These are phyloP conservation scores for Platycnemis pennipes DNA, from an alignment of 2,888 invertebrate genomes.

Conservation along the genomic window DNA sequence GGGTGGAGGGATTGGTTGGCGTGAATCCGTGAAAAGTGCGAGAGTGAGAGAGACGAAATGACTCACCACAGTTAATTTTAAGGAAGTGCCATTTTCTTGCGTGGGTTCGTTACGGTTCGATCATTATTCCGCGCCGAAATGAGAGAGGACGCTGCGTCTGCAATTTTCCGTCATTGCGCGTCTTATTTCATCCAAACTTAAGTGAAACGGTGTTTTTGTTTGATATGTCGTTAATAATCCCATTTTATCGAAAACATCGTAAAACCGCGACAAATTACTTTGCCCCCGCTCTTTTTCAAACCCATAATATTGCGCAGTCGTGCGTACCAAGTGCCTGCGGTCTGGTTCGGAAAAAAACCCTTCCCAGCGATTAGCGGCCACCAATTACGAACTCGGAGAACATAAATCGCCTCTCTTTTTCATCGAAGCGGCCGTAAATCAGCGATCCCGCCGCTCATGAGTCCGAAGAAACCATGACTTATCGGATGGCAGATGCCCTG, in stretches of 20 bases:
- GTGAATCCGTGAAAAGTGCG: not conserved
- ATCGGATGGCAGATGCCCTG: slow-evolving; percentile 22
- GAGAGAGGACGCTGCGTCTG: not conserved
- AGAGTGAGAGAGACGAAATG: not conserved
- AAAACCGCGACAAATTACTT: slow-evolving; percentile 22
- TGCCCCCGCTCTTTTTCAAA: not conserved
- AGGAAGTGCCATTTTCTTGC: not conserved
- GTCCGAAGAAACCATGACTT: slow-evolving; percentile 16
- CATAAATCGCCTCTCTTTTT: slow-evolving; percentile 32
- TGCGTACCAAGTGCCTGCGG: slow-evolving; percentile 1
- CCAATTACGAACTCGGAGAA: not conserved
- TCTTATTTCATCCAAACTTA: not conserved
- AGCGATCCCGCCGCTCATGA: not conserved
- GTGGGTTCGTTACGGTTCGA: not conserved
- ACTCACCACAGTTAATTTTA: not conserved
- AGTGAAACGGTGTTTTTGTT: not conserved
- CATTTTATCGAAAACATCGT: not conserved
- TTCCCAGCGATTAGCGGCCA: not conserved
- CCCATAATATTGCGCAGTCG: slow-evolving; percentile 8
- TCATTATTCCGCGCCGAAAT: not conserved
- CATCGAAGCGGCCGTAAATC: slow-evolving; percentile 20
- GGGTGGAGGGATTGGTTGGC: not conserved
- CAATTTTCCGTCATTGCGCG: not conserved
- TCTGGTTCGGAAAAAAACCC: not conserved
- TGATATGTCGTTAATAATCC: not conserved